Evolutionary conservation across 1,140 invertebrate species (phyloP).

Genomic region (Magallana angulata): DNA sequence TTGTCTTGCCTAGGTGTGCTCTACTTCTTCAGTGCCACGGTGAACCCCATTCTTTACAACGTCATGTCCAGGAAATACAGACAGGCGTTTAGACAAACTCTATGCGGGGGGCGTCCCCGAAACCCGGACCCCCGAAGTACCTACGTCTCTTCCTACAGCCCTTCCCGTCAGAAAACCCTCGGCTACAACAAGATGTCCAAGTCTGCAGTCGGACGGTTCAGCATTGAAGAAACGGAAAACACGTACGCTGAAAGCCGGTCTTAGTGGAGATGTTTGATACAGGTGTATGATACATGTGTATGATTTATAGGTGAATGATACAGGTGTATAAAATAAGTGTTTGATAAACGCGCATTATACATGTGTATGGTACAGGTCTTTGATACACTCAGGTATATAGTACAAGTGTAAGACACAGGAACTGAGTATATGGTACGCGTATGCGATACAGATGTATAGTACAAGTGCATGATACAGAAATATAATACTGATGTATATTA

Average conservation of each 20-base stretch:
- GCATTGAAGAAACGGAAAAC: slow-evolving; percentile 11
- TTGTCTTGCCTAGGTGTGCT: slow-evolving; percentile 58
- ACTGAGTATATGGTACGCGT: too few species aligned
- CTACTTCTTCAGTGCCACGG: slow-evolving; percentile 83
- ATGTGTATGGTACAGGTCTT: too few species aligned
- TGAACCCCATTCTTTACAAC: slow-evolving; percentile 83
- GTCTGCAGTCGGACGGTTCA: background rate
- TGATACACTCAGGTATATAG: too few species aligned
- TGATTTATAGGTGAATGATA: too few species aligned
- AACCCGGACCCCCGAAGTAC: background rate
- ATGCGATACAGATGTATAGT: too few species aligned
- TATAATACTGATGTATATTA: too few species aligned
- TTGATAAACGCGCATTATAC: too few species aligned
- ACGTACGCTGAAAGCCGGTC: background rate
- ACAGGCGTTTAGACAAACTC: slow-evolving; percentile 78
- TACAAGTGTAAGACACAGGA: too few species aligned
- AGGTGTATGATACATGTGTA: too few species aligned
- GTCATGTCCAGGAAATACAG: slow-evolving; percentile 82
- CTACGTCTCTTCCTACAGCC: slow-evolving; percentile 17
- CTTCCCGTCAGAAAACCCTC: slow-evolving; percentile 16
- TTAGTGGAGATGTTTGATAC: background rate
- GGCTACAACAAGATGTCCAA: background rate
- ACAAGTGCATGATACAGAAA: too few species aligned
- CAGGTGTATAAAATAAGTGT: too few species aligned
- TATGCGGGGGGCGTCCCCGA: slow-evolving; percentile 55